phyloP scores from a whole-genome alignment of 2,797 vertebrate genomes.

The Chaetodon trifasciatus region DNA sequence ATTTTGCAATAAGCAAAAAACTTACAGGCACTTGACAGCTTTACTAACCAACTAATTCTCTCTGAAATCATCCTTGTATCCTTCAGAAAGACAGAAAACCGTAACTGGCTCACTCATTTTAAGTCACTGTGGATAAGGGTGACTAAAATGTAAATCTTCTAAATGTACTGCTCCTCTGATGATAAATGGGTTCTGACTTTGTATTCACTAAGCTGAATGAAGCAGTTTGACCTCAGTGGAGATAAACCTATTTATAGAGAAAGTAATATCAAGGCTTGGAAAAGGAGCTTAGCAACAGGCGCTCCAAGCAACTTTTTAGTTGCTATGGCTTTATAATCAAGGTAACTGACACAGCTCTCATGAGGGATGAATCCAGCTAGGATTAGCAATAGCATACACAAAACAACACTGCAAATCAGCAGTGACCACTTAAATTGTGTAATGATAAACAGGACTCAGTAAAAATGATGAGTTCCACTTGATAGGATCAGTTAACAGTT shows the following conservation, averaged over 20 bases:
- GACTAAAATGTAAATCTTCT: conserved; percentile 54
- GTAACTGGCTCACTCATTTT: conserved; percentile 7
- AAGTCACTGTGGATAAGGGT: conserved; percentile 6
- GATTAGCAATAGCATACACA: conserved; percentile 53
- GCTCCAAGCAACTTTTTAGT: conserved; percentile 67
- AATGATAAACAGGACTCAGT: conserved; percentile 15
- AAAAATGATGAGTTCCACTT: background rate
- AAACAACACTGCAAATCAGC: conserved; percentile 34
- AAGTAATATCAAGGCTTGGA: conserved; percentile 59
- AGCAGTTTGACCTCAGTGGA: conserved; percentile 66
- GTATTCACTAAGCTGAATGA: conserved; percentile 51
- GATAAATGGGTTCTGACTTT: conserved; percentile 46
- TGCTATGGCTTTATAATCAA: conserved; percentile 75
- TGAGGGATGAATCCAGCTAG: conserved; percentile 38
- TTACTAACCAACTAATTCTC: conserved; percentile 2
- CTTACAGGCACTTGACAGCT: conserved; percentile 3
- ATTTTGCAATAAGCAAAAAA: conserved; percentile 6
- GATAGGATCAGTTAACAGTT: background rate
- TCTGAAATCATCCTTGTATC: background rate
- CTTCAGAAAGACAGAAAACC: conserved; percentile 5
- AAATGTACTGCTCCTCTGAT: conserved; percentile 33
- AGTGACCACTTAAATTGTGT: conserved; percentile 20
- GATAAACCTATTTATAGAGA: conserved; percentile 75
- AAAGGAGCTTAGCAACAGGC: conserved; percentile 75
- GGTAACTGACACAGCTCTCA: conserved; percentile 59